Evolutionary conservation across 2,888 invertebrate species (phyloP).

Genomic region (Neoaliturus tenellus): DNA sequence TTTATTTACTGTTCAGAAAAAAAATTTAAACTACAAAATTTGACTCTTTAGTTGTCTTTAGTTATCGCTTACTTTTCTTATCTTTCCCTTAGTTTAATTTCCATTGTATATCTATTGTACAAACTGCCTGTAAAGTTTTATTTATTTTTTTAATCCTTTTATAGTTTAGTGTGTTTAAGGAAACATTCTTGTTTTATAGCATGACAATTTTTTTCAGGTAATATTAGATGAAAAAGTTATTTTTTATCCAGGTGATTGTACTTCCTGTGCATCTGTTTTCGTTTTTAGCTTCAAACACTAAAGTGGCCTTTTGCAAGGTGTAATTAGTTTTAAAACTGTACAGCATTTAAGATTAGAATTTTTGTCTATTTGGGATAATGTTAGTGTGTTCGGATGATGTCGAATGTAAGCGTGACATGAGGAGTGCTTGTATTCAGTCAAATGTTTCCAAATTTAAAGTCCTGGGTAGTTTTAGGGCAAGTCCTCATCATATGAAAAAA

Average conservation of each 20-base stretch:
- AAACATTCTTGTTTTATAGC: not conserved
- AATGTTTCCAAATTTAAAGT: not conserved
- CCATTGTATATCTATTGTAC: slow-evolving; percentile 22
- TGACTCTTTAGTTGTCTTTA: no score
- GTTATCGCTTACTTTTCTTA: not conserved
- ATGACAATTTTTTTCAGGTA: slow-evolving; percentile 8
- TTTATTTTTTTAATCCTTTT: slow-evolving; percentile 22
- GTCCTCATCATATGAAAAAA: not conserved
- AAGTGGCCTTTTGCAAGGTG: slow-evolving; percentile 5
- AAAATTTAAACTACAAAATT: no score
- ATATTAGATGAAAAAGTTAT: not conserved
- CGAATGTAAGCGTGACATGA: not conserved
- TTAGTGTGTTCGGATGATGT: not conserved
- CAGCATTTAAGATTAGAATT: not conserved
- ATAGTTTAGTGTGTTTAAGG: not conserved
- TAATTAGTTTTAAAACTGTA: slow-evolving; percentile 4
- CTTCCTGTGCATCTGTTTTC: not conserved
- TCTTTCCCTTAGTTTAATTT: not conserved
- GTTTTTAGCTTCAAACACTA: not conserved
- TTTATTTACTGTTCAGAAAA: no score
- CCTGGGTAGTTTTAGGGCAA: not conserved
- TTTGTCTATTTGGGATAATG: not conserved
- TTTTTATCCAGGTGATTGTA: not conserved
- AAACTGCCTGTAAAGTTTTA: slow-evolving; percentile 12
- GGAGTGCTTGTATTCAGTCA: no score